A percentile compares a stretch with the other conserved stretches of the same genome.
Evolutionary conservation across 2,113 vertebrate species (phyloP).

Genomic region (Eurypyga helias): DNA sequence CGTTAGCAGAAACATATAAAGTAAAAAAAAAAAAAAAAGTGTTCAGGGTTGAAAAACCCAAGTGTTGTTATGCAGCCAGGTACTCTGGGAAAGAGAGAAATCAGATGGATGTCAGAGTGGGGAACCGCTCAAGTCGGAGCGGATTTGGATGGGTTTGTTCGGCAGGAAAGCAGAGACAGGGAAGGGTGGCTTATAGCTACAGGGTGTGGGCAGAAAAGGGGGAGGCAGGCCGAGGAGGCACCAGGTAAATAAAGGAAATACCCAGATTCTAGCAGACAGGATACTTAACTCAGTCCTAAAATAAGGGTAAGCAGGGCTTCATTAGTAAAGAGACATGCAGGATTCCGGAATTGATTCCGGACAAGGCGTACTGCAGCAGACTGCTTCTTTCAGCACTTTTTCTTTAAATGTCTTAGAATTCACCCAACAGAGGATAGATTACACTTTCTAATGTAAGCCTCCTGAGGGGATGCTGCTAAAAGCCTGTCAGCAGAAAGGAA

Average conservation of each 20-base stretch:
- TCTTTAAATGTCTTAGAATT: conserved; percentile 36
- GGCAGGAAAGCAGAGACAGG: not conserved
- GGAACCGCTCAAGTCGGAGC: not conserved
- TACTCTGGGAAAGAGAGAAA: not conserved
- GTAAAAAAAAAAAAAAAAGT: conserved; percentile 16
- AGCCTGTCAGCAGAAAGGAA: conserved; percentile 53
- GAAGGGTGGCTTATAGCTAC: not conserved
- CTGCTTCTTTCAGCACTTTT: conserved; percentile 61
- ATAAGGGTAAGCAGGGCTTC: not conserved
- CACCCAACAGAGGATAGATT: conserved; percentile 51
- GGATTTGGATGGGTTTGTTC: not conserved
- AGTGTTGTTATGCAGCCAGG: not conserved
- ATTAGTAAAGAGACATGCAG: not conserved
- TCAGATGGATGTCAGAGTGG: not conserved
- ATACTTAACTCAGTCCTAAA: not conserved
- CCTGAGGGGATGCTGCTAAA: conserved; percentile 59
- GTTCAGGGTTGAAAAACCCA: not conserved
- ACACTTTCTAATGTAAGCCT: conserved; percentile 37
- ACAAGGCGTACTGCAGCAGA: not conserved
- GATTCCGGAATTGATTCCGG: conserved; percentile 1
- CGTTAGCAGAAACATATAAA: conserved; percentile 26
- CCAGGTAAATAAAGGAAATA: not conserved
- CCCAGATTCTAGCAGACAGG: not conserved
- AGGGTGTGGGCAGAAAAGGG: not conserved
- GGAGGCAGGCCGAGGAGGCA: not conserved